Percentiles rank a stretch among this genome's conserved stretches.
Evolutionary conservation across 2,797 vertebrate genomes (phyloP).

Genomic region (Melopsittacus undulatus): DNA sequence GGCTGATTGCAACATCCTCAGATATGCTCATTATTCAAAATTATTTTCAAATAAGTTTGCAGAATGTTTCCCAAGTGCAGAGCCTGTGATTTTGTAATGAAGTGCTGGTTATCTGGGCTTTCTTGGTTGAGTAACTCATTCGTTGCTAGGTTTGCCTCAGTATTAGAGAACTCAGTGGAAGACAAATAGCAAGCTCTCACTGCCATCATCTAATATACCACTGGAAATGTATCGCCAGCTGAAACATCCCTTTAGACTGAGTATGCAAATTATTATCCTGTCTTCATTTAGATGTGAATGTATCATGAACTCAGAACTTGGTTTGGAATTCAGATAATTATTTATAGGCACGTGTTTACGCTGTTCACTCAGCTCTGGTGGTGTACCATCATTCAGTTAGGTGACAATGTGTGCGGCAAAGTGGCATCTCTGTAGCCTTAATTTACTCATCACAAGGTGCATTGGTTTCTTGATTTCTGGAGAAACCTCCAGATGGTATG

Average conservation of each 20-base stretch:
- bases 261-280: background rate
- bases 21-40: constrained; percentile 1
- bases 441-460: constrained; percentile 43
- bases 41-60: background rate
- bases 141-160: background rate
- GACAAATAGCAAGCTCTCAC: background rate
- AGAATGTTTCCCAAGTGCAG: background rate
- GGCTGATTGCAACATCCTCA: background rate
- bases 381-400: background rate
- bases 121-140: background rate
- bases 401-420: background rate
- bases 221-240: background rate
- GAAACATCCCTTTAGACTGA: background rate
- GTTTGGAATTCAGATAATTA: background rate
- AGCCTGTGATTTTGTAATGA: background rate
- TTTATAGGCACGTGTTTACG: background rate
- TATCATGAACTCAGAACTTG: background rate
- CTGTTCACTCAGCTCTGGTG: background rate
- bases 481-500: background rate
- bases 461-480: constrained; percentile 24
- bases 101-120: background rate
- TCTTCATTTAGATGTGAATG: background rate
- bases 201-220: background rate
- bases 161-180: background rate
- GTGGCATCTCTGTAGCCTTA: constrained; percentile 11